Base-by-base conservation (phyloP, 2,113 vertebrate species). In the Eira barbara region DNA sequence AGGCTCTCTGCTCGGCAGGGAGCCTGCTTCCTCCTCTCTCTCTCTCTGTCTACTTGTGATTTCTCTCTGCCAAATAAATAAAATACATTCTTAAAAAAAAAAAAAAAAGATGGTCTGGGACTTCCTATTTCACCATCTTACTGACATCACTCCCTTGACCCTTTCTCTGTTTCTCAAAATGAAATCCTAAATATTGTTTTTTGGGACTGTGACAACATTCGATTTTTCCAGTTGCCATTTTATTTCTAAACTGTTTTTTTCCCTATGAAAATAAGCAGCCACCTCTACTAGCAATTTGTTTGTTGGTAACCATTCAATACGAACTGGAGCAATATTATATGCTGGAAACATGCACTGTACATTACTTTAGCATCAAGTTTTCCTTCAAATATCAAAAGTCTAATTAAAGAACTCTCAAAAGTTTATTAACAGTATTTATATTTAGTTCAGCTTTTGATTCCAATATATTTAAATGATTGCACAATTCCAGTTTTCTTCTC, bases 371-470 rank as follows among this genome's bases (percentile, higher is more conserved):
- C 17, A 67, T 63, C 18, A 69, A 59, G 39, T 89, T 89, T 93
- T 83, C 8, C 36, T 92, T 94, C 36, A 88, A 86, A 74, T 81
- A 83, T 36, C 17, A 55, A 31, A 89, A 10, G 13, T 73, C 34
- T 78, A 67, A 23, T 34, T 69, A 34, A 67, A 89, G 14, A 89
- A 49, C 52, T 91, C 21, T 87, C 14, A 82, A 87, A 84, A 65
- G 52, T 55, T 82, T 82, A 21, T 34, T 18, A 76, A 55, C 25
- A 39, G 7, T 55, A 67, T 31, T 92, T 92, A 92, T 31, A 73
- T 39, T 89, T 92, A 81, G 42, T 81, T 65, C 84, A 88, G 34
- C 80, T 85, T 96, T 91, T 73, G 69, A 67, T 91, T 73, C 59
- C 59, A 59, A 74, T 82, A 11, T 61, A 67, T 79, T 80, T 27